A percentile compares a stretch with the other conserved stretches of the same genome.
Evolutionary conservation across 2,797 vertebrate genomes (phyloP).

Genomic region (Danio albolineatus): DNA sequence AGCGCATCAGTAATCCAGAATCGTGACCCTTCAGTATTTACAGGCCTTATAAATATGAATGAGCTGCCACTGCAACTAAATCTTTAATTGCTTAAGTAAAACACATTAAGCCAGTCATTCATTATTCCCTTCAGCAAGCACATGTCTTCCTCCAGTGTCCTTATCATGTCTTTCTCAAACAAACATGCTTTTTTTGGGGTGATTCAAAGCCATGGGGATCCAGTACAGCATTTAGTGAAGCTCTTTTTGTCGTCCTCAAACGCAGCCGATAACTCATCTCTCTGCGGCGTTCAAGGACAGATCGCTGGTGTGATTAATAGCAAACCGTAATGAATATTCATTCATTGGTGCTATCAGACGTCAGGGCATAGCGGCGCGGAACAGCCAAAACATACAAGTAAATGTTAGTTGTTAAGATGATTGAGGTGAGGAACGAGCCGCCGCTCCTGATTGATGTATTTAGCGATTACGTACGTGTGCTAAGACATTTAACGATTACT

Average conservation of each 20-base stretch:
- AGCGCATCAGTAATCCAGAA: background rate
- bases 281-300: slow-evolving; percentile 35
- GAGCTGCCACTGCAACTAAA: slow-evolving; percentile 12
- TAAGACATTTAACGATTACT: background rate
- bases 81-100: slow-evolving; percentile 35
- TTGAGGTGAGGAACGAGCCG: slow-evolving; percentile 7
- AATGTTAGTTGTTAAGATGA: slow-evolving; percentile 21
- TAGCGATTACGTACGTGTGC: background rate
- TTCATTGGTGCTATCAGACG: background rate
- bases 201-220: background rate
- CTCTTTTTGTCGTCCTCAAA: slow-evolving; percentile 26
- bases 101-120: slow-evolving; percentile 33
- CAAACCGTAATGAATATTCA: slow-evolving; percentile 46
- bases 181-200: background rate
- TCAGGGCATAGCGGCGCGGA: background rate
- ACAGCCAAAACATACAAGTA: slow-evolving; percentile 27
- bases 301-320: slow-evolving; percentile 44
- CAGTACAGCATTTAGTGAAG: background rate
- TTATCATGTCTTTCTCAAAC: background rate
- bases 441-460: background rate
- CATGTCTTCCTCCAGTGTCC: background rate
- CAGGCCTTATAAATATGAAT: slow-evolving; percentile 34
- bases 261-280: slow-evolving; percentile 41
- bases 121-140: slow-evolving; percentile 17
- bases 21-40: slow-evolving; percentile 42